These are phyloP conservation scores for Trissolcus basalis DNA, from an alignment of 1,140 invertebrate species.

Conservation along the genomic window DNA sequence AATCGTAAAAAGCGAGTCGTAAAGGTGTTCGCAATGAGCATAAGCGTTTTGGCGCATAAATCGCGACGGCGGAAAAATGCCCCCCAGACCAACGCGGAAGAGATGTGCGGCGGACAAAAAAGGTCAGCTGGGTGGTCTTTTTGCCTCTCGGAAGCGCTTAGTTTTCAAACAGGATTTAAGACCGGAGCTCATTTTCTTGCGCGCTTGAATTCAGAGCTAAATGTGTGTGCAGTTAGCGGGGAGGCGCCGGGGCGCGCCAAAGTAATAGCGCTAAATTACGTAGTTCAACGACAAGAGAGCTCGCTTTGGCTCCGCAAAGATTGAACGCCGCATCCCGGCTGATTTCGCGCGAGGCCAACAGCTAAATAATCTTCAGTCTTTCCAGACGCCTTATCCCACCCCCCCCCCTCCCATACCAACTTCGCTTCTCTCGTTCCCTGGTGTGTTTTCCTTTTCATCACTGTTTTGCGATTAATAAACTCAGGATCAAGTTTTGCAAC, in stretches of 20 bases:
- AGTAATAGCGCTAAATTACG: conserved; percentile 59
- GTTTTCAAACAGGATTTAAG: conserved; percentile 45
- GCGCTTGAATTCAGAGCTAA: conserved; percentile 27
- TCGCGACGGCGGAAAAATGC: conserved; percentile 30
- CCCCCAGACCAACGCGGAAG: conserved; percentile 45
- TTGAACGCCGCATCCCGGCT: conserved; percentile 20
- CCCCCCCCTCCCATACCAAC: too few relatives aligned
- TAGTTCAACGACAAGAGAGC: conserved; percentile 49
- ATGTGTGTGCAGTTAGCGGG: conserved; percentile 31
- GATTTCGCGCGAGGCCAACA: conserved; percentile 29
- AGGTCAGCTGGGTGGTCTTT: conserved; percentile 45
- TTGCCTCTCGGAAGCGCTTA: conserved; percentile 31
- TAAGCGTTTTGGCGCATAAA: conserved; percentile 48
- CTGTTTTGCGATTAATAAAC: conserved; percentile 3
- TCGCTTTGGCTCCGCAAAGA: conserved; percentile 25
- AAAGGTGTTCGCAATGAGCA: conserved; percentile 46
- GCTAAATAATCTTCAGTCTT: conserved; percentile 17
- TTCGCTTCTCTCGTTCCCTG: too few relatives aligned
- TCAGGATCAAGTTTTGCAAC: not conserved
- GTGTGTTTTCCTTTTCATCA: not conserved
- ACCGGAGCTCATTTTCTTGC: conserved; percentile 36
- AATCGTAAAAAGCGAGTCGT: conserved; percentile 40
- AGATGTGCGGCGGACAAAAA: conserved; percentile 22
- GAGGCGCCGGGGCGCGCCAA: conserved; percentile 22
- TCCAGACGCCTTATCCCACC: too few relatives aligned